A percentile compares a stretch with the other conserved stretches of the same genome.
Evolutionary conservation across 2,113 vertebrate species (phyloP).

Genomic region (Periophthalmus modestus): DNA sequence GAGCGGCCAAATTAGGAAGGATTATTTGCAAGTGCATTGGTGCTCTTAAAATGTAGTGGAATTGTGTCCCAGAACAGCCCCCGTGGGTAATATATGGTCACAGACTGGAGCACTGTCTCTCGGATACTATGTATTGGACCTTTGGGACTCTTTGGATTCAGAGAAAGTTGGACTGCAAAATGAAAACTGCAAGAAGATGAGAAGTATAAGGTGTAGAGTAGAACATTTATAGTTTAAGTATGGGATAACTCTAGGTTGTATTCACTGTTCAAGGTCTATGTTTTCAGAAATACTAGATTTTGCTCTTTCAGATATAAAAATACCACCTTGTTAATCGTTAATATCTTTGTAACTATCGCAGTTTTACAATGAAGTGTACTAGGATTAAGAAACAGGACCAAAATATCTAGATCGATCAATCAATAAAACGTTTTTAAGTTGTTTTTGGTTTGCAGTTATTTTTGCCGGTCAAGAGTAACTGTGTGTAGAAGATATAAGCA

Average conservation of each 20-base stretch:
- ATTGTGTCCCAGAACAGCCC: conserved; percentile 1
- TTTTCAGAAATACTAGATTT: too few relatives aligned
- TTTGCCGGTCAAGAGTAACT: neutral
- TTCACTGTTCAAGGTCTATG: neutral
- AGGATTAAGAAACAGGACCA: too few relatives aligned
- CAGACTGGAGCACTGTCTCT: neutral
- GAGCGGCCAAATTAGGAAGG: conserved; percentile 1
- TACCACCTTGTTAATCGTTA: too few relatives aligned
- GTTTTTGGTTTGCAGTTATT: neutral
- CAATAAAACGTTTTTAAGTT: too few relatives aligned
- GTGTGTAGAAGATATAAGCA: neutral
- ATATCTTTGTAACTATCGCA: too few relatives aligned
- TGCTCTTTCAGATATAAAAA: too few relatives aligned
- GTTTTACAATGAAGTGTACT: too few relatives aligned
- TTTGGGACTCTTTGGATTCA: neutral
- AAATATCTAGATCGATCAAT: too few relatives aligned
- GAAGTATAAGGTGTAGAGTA: neutral
- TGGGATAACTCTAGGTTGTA: neutral
- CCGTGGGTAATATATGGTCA: neutral
- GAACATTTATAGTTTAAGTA: neutral
- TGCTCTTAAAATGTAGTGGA: conserved; percentile 8
- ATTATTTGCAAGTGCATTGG: conserved; percentile 10
- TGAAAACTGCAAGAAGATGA: neutral
- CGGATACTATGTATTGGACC: neutral
- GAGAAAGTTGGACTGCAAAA: neutral